A percentile compares a stretch with the other conserved stretches of the same genome.
phyloP scores from a whole-genome alignment of 2,113 vertebrate species.

The Scartelaos histophorus region DNA sequence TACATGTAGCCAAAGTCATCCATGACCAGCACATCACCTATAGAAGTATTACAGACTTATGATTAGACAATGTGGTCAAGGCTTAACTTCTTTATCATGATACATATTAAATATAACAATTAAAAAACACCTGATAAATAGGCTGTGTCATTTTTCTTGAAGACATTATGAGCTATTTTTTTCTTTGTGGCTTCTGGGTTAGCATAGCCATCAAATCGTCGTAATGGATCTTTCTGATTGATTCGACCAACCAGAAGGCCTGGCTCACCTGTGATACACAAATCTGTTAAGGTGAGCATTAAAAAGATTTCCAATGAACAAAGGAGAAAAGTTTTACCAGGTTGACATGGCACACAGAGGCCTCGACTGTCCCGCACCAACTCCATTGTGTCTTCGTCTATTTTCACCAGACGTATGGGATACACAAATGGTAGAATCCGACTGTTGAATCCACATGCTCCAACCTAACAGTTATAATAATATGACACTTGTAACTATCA shows the following conservation, averaged over 20 bases:
- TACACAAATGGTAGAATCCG: slow-evolving; percentile 86
- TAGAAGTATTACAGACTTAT: neutral
- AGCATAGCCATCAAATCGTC: slow-evolving; percentile 89
- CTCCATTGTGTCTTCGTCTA: slow-evolving; percentile 88
- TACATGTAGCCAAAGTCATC: slow-evolving; percentile 94
- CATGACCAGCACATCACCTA: slow-evolving; percentile 91
- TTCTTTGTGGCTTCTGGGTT: slow-evolving; percentile 85
- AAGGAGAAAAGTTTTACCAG: slow-evolving; percentile 68
- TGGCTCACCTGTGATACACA: slow-evolving; percentile 64
- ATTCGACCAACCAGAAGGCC: slow-evolving; percentile 88
- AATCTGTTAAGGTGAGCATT: neutral
- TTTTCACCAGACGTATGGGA: slow-evolving; percentile 87
- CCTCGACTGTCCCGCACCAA: slow-evolving; percentile 80
- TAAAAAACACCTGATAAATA: slow-evolving; percentile 86
- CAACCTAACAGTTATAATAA: slow-evolving; percentile 79
- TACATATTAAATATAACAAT: neutral
- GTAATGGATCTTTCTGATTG: slow-evolving; percentile 86
- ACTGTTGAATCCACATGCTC: slow-evolving; percentile 90
- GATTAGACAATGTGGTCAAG: neutral
- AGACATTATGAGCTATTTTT: slow-evolving; percentile 85
- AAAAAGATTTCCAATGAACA: neutral
- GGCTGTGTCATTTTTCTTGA: slow-evolving; percentile 84
- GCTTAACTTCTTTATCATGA: neutral
- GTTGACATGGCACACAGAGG: slow-evolving; percentile 84
- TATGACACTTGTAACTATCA: neutral